A percentile compares a stretch with the other conserved stretches of the same genome.
These are phyloP conservation scores for Eupithecia subfuscata DNA, from an alignment of 2,888 invertebrate species.

Conservation along the genomic window DNA sequence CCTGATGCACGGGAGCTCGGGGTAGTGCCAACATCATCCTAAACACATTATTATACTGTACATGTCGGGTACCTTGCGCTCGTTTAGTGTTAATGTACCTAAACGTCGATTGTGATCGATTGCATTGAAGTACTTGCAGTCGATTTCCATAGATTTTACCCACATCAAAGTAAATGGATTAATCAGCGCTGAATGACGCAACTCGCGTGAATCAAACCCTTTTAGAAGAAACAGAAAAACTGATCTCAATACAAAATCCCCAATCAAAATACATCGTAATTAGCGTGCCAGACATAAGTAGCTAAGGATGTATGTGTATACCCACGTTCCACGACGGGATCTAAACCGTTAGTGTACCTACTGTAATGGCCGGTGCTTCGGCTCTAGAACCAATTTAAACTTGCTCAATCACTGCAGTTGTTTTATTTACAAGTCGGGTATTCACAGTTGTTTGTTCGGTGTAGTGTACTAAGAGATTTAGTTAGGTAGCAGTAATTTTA, in stretches of 20 bases:
- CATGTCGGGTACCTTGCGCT: too few relatives aligned
- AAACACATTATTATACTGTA: too few relatives aligned
- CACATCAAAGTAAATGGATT: background rate
- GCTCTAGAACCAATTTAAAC: slow-evolving; percentile 30
- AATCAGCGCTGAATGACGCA: background rate
- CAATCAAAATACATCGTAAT: background rate
- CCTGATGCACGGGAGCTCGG: too few relatives aligned
- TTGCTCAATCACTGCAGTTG: slow-evolving; percentile 23
- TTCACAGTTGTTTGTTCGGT: background rate
- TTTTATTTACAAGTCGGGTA: slow-evolving; percentile 13
- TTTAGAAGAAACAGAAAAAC: background rate
- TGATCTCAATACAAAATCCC: background rate
- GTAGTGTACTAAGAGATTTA: background rate
- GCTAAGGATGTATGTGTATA: background rate
- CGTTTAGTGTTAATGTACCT: too few relatives aligned
- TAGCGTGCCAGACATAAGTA: background rate
- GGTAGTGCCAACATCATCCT: too few relatives aligned
- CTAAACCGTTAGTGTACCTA: slow-evolving; percentile 8
- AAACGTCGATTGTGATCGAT: background rate
- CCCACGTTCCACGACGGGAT: background rate
- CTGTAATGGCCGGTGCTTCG: slow-evolving; percentile 11
- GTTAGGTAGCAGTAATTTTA: too few relatives aligned
- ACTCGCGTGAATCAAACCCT: background rate
- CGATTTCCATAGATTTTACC: background rate
- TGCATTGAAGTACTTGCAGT: background rate